Conservation (phyloP, 2,113 vertebrate genomes). For the Indicator indicator region DNA sequence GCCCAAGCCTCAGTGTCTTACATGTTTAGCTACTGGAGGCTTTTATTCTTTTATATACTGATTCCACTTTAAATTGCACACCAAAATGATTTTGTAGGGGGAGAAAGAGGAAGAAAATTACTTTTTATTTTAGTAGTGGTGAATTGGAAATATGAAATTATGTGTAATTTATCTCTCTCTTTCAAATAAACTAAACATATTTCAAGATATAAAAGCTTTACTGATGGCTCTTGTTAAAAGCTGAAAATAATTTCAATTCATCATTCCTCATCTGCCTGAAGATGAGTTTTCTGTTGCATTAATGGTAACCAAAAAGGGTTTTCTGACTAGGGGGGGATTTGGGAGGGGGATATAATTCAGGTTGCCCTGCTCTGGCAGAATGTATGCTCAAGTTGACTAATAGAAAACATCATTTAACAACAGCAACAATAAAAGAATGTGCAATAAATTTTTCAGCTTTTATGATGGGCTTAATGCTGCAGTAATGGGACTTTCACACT, state of each 20-base stretch:
- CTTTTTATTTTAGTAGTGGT: background rate
- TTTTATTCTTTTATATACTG: background rate
- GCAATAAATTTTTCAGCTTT: background rate
- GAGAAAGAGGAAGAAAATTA: background rate
- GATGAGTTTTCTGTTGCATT: constrained; percentile 1
- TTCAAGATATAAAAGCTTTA: background rate
- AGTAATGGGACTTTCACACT: background rate
- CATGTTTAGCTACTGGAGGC: background rate
- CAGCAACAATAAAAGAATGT: background rate
- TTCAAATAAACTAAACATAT: background rate
- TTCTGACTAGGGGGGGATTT: background rate
- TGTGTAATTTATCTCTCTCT: constrained; percentile 17
- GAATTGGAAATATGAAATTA: background rate
- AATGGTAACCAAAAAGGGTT: constrained; percentile 18
- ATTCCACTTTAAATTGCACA: background rate
- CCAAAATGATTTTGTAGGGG: background rate
- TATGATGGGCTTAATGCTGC: background rate
- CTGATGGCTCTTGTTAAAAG: constrained; percentile 20
- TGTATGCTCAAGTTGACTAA: background rate
- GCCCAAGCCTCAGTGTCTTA: background rate
- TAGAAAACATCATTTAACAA: background rate
- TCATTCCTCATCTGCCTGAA: constrained; percentile 8
- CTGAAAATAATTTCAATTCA: constrained; percentile 8
- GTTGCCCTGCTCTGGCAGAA: background rate
- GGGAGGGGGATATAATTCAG: background rate